Conservation (phyloP, 2,797 vertebrate species). For the Cryptoblepharus egeriae region DNA sequence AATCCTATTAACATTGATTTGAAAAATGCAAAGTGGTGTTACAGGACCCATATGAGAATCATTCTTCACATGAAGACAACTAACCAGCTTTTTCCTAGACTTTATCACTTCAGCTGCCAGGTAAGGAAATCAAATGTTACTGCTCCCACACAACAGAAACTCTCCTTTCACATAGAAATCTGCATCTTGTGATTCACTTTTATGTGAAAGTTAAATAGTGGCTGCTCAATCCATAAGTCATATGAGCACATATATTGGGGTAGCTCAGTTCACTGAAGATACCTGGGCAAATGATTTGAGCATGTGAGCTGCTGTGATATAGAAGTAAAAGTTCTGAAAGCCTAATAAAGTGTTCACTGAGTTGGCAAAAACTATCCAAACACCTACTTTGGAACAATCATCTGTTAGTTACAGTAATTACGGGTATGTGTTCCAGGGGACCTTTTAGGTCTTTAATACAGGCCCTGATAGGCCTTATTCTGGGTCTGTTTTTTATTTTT, state of each 20-base stretch:
- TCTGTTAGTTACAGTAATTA: background rate
- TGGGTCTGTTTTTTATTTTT: constrained; percentile 46
- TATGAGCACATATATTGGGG: background rate
- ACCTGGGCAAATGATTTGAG: background rate
- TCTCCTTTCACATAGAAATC: no score
- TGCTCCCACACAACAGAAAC: no score
- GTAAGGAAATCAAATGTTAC: background rate
- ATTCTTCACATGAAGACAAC: background rate
- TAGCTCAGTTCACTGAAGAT: background rate
- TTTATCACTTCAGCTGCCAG: background rate
- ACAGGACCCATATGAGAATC: background rate
- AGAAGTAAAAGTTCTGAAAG: background rate
- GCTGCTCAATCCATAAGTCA: background rate
- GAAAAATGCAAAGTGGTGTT: background rate
- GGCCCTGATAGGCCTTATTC: constrained; percentile 39
- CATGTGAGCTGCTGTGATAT: background rate
- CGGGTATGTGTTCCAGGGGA: background rate
- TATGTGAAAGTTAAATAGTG: background rate
- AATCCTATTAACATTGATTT: background rate
- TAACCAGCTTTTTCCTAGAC: background rate
- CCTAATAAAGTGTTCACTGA: background rate
- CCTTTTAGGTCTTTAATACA: constrained; percentile 26
- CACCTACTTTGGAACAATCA: background rate
- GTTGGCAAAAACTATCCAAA: constrained; percentile 7
- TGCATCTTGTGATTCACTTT: background rate